phyloP scores from a whole-genome alignment of 1,140 invertebrate species.

The Diachasma alloeum region DNA sequence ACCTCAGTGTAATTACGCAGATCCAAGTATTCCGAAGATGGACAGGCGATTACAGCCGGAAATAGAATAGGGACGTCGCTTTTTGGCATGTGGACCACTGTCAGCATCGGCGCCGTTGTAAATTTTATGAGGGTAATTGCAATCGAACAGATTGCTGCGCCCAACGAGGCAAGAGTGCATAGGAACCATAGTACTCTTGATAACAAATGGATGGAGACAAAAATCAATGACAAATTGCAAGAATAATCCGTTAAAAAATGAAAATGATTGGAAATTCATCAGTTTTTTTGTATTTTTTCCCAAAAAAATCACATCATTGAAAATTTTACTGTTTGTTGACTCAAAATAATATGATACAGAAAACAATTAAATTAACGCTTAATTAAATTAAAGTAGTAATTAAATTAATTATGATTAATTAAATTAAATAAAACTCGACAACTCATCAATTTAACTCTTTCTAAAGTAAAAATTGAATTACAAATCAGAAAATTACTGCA shows the following conservation, averaged over 20 bases:
- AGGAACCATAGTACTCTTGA: slow-evolving; percentile 78
- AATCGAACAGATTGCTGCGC: slow-evolving; percentile 75
- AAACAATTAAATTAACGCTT: no score
- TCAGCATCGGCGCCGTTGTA: slow-evolving; percentile 82
- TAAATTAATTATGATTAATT: no score
- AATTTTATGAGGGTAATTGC: slow-evolving; percentile 80
- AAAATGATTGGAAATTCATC: background rate
- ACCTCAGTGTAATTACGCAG: background rate
- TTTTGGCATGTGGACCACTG: slow-evolving; percentile 60
- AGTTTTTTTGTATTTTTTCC: no score
- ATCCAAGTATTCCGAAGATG: slow-evolving; percentile 35
- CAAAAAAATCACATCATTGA: no score
- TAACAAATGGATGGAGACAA: slow-evolving; percentile 29
- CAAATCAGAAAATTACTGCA: no score
- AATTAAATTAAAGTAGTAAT: no score
- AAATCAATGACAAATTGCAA: background rate
- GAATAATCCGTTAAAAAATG: background rate
- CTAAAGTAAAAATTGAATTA: no score
- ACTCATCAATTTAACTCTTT: no score
- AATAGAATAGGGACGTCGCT: background rate
- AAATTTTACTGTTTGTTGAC: no score
- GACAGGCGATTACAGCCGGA: slow-evolving; percentile 27
- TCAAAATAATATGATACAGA: no score
- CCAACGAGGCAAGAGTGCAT: slow-evolving; percentile 71
- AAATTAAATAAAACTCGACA: no score